Evolutionary conservation across 2,113 vertebrate species (phyloP).

Genomic region (Gobius niger): DNA sequence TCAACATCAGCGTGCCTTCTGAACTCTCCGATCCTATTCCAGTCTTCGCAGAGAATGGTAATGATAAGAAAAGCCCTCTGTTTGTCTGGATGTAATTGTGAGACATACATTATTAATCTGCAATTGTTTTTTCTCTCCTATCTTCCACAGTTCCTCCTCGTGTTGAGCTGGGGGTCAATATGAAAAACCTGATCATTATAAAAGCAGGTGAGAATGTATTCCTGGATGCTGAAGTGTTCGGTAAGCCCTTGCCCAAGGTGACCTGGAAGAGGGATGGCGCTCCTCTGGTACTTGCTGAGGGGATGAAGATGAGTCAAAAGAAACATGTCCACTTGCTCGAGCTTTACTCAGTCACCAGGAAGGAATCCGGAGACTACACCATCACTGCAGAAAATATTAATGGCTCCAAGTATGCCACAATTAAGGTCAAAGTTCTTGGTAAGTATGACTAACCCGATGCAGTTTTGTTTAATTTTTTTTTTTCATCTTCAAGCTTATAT

Average conservation of each 20-base stretch:
- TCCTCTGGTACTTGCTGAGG: conserved; percentile 82
- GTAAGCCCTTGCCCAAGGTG: conserved; percentile 91
- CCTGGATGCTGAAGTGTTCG: conserved; percentile 91
- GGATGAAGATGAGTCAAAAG: conserved; percentile 88
- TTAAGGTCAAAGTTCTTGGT: conserved; percentile 97
- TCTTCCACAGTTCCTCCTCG: conserved; percentile 86
- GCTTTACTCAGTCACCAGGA: conserved; percentile 90
- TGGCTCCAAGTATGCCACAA: conserved; percentile 90
- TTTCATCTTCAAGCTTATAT: too few species aligned
- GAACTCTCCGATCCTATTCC: conserved; percentile 92
- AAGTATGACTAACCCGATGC: conserved; percentile 43
- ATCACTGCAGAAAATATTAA: conserved; percentile 92
- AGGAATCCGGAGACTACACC: conserved; percentile 94
- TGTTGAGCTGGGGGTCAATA: conserved; percentile 89
- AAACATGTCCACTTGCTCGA: conserved; percentile 89
- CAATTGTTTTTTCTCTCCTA: neutral
- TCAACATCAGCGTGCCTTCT: conserved; percentile 90
- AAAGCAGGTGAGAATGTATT: conserved; percentile 92
- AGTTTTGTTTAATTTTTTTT: neutral
- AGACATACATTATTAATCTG: neutral
- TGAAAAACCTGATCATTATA: conserved; percentile 91
- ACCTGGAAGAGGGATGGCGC: conserved; percentile 88
- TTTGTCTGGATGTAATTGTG: neutral
- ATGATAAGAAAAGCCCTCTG: neutral
- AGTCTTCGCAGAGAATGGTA: conserved; percentile 92